These are phyloP conservation scores for Anthoptus insignis DNA, from an alignment of 2,888 invertebrate genomes.

Conservation along the genomic window DNA sequence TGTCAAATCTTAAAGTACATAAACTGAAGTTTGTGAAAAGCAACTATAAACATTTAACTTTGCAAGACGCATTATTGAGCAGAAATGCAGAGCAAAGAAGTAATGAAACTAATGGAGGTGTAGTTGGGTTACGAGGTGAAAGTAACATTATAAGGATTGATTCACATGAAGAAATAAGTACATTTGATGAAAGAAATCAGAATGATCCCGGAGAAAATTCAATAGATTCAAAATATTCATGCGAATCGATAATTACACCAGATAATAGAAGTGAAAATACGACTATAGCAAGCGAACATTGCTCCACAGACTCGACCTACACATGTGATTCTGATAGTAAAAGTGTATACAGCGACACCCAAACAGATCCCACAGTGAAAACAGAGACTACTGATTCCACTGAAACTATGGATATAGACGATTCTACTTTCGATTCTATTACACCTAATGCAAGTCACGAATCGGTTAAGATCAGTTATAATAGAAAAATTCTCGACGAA, in stretches of 20 bases:
- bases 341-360: slow-evolving; percentile 8
- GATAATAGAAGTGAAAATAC: slow-evolving; percentile 6
- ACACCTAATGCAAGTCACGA: slow-evolving; percentile 15
- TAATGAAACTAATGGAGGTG: neutral
- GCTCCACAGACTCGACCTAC: slow-evolving; percentile 3
- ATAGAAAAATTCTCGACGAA: neutral
- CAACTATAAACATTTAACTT: slow-evolving; percentile 6
- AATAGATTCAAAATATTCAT: slow-evolving; percentile 4
- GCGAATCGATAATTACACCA: neutral
- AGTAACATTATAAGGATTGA: neutral
- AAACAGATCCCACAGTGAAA: slow-evolving; percentile 3
- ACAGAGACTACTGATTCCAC: slow-evolving; percentile 10
- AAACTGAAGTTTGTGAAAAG: slow-evolving; percentile 8
- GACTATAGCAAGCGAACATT: slow-evolving; percentile 13
- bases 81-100: neutral
- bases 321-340: slow-evolving; percentile 12
- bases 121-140: neutral
- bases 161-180: neutral
- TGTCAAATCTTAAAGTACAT: too few species aligned
- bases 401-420: slow-evolving; percentile 16
- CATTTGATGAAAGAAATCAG: slow-evolving; percentile 3
- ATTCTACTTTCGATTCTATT: slow-evolving; percentile 12
- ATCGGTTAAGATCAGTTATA: neutral
- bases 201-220: slow-evolving; percentile 8
- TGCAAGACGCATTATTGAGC: neutral